Conservation (phyloP, 1,140 invertebrate species). For the Cyphomyrmex costatus region DNA sequence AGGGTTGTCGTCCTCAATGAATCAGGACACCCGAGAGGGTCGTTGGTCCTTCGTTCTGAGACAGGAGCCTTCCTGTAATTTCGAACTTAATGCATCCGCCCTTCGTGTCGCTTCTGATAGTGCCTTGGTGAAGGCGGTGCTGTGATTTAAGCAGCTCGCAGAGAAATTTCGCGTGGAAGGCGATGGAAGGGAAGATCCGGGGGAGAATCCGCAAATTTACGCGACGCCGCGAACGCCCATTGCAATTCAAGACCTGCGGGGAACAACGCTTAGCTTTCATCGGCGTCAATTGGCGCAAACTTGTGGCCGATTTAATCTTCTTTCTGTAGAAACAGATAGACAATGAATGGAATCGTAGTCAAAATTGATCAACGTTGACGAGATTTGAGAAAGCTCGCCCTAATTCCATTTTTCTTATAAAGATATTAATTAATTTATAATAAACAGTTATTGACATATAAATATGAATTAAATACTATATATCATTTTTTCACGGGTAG, state of each 20-base stretch:
- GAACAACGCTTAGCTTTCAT: background rate
- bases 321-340: background rate
- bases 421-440: background rate
- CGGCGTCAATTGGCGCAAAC: conserved; percentile 27
- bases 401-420: background rate
- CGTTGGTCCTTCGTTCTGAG: conserved; percentile 68
- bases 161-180: conserved; percentile 43
- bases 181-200: background rate
- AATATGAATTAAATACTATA: background rate
- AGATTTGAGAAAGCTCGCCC: background rate
- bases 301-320: conserved; percentile 1
- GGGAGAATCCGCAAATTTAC: conserved; percentile 16
- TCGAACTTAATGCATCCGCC: conserved; percentile 66
- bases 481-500: too few species aligned
- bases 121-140: conserved; percentile 26
- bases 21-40: conserved; percentile 76
- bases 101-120: conserved; percentile 43
- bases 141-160: conserved; percentile 55
- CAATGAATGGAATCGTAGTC: background rate
- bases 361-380: background rate
- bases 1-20: conserved; percentile 74
- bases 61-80: conserved; percentile 68
- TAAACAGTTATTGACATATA: background rate
- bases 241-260: background rate
- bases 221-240: conserved; percentile 8